Conservation (phyloP, 2,113 vertebrate genomes). For the Psittacus erithacus region DNA sequence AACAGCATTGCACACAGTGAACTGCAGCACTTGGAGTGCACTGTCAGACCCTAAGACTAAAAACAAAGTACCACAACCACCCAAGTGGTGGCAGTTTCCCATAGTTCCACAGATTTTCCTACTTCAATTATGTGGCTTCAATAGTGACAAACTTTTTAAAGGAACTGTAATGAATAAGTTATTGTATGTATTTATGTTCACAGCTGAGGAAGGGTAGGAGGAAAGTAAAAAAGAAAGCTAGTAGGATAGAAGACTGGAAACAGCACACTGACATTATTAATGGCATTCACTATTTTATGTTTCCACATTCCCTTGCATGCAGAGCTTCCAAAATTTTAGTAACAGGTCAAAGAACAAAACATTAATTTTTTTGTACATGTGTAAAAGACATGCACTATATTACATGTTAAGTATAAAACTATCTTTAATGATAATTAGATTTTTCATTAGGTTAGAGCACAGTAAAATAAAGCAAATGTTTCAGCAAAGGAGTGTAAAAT, state of each 20-base stretch:
- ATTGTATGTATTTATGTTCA: background rate
- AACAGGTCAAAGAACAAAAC: background rate
- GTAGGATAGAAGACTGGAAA: background rate
- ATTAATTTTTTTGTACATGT: background rate
- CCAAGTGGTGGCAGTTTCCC: background rate
- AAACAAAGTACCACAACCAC: background rate
- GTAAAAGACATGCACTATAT: background rate
- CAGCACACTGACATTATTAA: background rate
- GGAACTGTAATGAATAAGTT: background rate
- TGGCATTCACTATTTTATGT: background rate
- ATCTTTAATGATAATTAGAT: background rate
- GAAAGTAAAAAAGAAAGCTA: background rate
- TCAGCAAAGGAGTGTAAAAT: slow-evolving; percentile 1
- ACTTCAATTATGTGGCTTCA: background rate
- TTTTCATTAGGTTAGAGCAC: background rate
- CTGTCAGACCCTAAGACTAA: background rate
- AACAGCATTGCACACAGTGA: background rate
- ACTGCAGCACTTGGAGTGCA: background rate
- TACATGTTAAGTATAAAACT: background rate
- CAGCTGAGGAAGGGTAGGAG: background rate
- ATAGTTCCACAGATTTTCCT: background rate
- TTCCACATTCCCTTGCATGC: background rate
- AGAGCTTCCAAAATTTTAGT: slow-evolving; percentile 3
- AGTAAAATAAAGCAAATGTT: background rate
- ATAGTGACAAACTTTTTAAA: background rate